phyloP scores from a whole-genome alignment of 2,888 invertebrate genomes.

The Odontocerum albicorne region DNA sequence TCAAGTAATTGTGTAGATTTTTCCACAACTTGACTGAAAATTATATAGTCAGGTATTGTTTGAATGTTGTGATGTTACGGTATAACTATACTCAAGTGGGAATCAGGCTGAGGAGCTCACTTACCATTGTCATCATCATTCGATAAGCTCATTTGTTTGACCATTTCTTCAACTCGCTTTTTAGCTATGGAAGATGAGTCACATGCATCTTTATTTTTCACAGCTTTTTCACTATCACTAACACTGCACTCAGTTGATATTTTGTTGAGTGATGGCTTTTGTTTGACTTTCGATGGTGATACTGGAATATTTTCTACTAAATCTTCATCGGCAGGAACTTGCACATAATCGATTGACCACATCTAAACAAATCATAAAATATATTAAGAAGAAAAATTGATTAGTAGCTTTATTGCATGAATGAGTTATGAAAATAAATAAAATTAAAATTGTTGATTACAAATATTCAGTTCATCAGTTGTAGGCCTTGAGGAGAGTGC shows the following conservation, averaged over 20 bases:
- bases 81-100: too few relatives aligned
- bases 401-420: not conserved
- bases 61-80: too few relatives aligned
- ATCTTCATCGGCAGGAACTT: conserved; percentile 69
- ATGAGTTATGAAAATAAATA: not conserved
- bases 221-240: conserved; percentile 27
- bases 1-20: too few relatives aligned
- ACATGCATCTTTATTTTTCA: conserved; percentile 29
- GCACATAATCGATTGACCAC: conserved; percentile 96
- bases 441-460: too few relatives aligned
- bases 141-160: conserved; percentile 79
- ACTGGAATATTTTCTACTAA: conserved; percentile 37
- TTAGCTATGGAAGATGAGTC: conserved; percentile 46
- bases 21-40: too few relatives aligned
- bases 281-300: conserved; percentile 26
- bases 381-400: not conserved
- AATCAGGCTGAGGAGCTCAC: too few relatives aligned
- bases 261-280: conserved; percentile 22
- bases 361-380: conserved; percentile 60
- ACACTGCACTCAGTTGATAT: conserved; percentile 29
- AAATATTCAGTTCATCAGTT: not conserved
- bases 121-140: conserved; percentile 57
- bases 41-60: too few relatives aligned
- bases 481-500: too few relatives aligned
- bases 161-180: conserved; percentile 64